These are phyloP conservation scores for Tetragnatha versicolor DNA, from an alignment of 1,140 invertebrate species.

Conservation along the genomic window DNA sequence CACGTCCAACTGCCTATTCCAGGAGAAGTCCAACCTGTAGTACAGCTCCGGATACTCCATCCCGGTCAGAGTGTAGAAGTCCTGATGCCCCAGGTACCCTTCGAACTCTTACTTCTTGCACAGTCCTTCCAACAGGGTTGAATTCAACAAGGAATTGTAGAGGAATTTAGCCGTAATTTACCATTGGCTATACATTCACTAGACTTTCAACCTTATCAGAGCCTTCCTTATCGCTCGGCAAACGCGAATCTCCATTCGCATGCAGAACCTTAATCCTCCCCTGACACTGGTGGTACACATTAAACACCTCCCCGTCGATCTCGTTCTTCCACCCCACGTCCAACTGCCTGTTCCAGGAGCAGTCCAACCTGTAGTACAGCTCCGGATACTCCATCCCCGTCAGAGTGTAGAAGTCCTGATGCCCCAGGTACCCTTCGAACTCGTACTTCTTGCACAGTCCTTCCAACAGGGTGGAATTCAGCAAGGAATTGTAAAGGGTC, in stretches of 20 bases:
- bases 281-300: slow-evolving; percentile 77
- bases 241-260: slow-evolving; percentile 69
- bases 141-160: slow-evolving; percentile 70
- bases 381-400: slow-evolving; percentile 76
- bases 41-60: slow-evolving; percentile 79
- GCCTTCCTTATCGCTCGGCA: slow-evolving; percentile 21
- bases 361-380: slow-evolving; percentile 78
- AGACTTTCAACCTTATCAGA: too few relatives aligned
- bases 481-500: slow-evolving; percentile 68
- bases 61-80: slow-evolving; percentile 80
- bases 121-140: slow-evolving; percentile 69
- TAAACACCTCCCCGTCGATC: slow-evolving; percentile 78
- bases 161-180: too few relatives aligned
- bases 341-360: slow-evolving; percentile 83
- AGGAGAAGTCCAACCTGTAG: slow-evolving; percentile 78
- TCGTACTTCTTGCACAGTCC: slow-evolving; percentile 74
- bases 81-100: slow-evolving; percentile 86
- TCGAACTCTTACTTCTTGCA: slow-evolving; percentile 74
- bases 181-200: too few relatives aligned
- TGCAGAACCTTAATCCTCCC: slow-evolving; percentile 78
- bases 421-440: slow-evolving; percentile 79
- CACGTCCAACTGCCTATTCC: slow-evolving; percentile 83
- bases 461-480: slow-evolving; percentile 69
- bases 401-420: slow-evolving; percentile 87
- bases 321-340: slow-evolving; percentile 84